phyloP scores from a whole-genome alignment of 2,113 vertebrate genomes.

The Hippocampus comes region DNA sequence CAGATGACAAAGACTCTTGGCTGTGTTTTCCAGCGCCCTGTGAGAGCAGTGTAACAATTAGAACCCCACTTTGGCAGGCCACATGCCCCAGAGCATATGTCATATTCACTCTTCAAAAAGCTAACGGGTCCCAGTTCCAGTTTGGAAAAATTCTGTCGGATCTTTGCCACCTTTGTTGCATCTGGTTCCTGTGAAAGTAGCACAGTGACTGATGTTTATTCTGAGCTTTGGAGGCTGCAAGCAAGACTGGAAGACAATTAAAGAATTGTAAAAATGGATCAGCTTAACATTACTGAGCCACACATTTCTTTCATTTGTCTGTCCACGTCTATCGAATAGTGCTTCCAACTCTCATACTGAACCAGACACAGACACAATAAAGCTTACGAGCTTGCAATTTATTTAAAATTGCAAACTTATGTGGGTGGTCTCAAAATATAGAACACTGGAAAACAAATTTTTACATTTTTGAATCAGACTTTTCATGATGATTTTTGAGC shows the following conservation, averaged over 20 bases:
- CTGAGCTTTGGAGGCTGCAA: constrained; percentile 62
- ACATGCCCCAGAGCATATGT: constrained; percentile 73
- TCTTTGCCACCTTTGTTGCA: constrained; percentile 74
- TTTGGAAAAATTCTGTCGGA: constrained; percentile 57
- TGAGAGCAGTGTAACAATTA: constrained; percentile 76
- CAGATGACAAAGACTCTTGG: constrained; percentile 76
- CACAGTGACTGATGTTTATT: constrained; percentile 74
- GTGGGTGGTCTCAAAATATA: not conserved
- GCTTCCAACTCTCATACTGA: constrained; percentile 46
- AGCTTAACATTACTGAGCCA: constrained; percentile 57
- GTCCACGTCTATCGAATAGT: constrained; percentile 46
- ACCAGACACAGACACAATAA: constrained; percentile 5
- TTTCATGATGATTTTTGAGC: no score
- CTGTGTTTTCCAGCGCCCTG: constrained; percentile 61
- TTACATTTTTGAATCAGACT: no score
- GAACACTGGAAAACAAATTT: no score
- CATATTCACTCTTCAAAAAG: constrained; percentile 74
- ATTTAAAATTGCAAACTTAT: not conserved
- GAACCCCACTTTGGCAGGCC: constrained; percentile 70
- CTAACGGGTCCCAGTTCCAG: constrained; percentile 68
- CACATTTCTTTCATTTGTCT: constrained; percentile 59
- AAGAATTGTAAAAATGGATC: constrained; percentile 68
- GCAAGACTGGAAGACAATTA: constrained; percentile 73
- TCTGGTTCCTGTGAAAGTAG: constrained; percentile 71
- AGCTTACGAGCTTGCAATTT: not conserved